Evolutionary conservation across 1,140 invertebrate species (phyloP), one percentile per base, ranked within the genome.

Genomic region (Leptopilina clavipes): DNA sequence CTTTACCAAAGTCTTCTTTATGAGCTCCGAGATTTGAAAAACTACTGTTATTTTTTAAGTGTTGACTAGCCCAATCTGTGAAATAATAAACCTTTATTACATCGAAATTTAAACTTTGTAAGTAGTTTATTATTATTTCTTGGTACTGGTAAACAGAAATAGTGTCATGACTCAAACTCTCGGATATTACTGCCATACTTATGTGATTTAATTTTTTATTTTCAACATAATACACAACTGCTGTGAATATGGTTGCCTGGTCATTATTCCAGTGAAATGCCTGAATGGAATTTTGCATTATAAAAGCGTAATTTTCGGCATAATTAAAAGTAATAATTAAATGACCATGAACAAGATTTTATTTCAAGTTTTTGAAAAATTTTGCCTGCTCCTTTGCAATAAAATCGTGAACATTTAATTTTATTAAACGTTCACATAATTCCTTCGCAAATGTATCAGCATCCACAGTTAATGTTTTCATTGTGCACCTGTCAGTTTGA

Each of bases 301-400:
- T 65, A 70, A 87, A 88, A 11, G 81, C 79, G 78, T 83, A 87
- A 74, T 87, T 87, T 77, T 89, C 79, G 31, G 81, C 83, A 81
- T 86, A 87, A 78, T 88, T 83, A 70, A 81, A 79, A 19, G 77
- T 14, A 37, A 79, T 74, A 40, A 82, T 11, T 76, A 78, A 78
- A 48, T 79, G 75, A 40, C 56, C 48, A 37, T 79, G 12, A 59
- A 71, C n/a, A 12, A 82, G 44, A 72, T 70, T 71, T 43, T 76
- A 56, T 72, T 81, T 83, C 1, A 70, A 14, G 72, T 78, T 45
- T 56, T 79, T 81, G 8, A 80, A 79, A 73, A 78, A 79, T 17
- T 70, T 48, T 52, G 76, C 70, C 56, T 83, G 82, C 37, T 79
- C 43, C 72, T 84, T 81, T 45, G 83, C 77, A 74, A 85, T 81